A percentile compares a stretch with the other conserved stretches of the same genome.
Evolutionary conservation across 2,888 invertebrate species (phyloP).

Genomic region (Phortica okadai): DNA sequence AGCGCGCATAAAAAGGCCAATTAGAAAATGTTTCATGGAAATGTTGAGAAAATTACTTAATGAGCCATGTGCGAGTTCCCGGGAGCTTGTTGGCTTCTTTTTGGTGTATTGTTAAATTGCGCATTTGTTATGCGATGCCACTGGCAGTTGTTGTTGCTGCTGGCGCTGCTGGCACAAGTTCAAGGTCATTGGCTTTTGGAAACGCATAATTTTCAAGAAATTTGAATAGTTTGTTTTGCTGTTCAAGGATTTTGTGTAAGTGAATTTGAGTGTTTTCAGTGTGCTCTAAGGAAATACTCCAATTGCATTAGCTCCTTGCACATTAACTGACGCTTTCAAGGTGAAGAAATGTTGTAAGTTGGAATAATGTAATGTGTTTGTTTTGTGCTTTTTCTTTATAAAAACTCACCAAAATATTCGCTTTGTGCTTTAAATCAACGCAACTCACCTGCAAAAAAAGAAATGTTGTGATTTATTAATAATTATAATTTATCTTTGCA

Average conservation of each 20-base stretch:
- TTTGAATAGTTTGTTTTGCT: too few relatives aligned
- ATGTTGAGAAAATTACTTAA: slow-evolving; percentile 65
- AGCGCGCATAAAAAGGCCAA: neutral
- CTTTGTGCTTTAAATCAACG: slow-evolving; percentile 23
- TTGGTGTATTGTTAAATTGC: too few relatives aligned
- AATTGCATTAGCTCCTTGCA: too few relatives aligned
- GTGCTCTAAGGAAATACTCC: neutral
- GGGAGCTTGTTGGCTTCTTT: slow-evolving; percentile 43
- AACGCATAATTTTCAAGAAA: too few relatives aligned
- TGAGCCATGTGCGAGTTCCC: slow-evolving; percentile 60
- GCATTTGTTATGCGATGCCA: too few relatives aligned
- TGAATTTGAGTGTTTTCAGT: neutral
- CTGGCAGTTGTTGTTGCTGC: neutral
- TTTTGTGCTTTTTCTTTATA: neutral
- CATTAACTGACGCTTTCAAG: too few relatives aligned
- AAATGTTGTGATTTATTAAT: slow-evolving; percentile 29
- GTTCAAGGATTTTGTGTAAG: neutral
- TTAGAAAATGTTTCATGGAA: slow-evolving; percentile 53
- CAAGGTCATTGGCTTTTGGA: slow-evolving; percentile 12
- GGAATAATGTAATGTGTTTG: too few relatives aligned
- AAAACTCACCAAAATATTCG: slow-evolving; percentile 48
- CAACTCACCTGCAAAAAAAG: slow-evolving; percentile 59
- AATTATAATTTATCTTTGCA: neutral
- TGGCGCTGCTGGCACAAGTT: neutral
- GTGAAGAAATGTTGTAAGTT: too few relatives aligned